Evolutionary conservation across 2,888 invertebrate species (phyloP), one percentile per base, ranked within the genome.

Genomic region (Ametastegia equiseti): DNA sequence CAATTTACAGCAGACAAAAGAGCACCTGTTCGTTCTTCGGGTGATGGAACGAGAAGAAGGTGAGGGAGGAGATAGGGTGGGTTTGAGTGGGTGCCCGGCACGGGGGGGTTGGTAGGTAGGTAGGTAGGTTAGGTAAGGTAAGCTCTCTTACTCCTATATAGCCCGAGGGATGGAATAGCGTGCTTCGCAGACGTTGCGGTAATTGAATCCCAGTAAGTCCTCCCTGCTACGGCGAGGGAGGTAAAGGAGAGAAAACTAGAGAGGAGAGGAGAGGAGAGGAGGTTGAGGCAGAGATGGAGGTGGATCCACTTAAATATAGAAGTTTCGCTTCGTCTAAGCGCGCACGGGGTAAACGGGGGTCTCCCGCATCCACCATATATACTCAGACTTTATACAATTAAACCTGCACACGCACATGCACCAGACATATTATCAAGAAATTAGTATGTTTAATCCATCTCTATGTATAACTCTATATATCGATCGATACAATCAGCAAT

Each of bases 141-240:
- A 78, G 78, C 78, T 36, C 78, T 78, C 78, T 78, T 78, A 84
- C 85, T 86, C 83, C 82, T 84, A n/a, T n/a, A n/a, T n/a, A 82
- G 50, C 79, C 81, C 71, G 86, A 85, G 87, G 87, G 87, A 86
- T 86, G 86, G 88, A 88, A 90, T 91, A 88, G 90, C 91, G 90
- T 91, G 91, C 89, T 86, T 89, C 87, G 87, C 89, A 90, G 91
- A 90, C 91, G 89, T 91, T 91, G 91, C 89, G 91, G 91, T 91
- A 91, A 91, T 91, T 91, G 91, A 91, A 91, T 91, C 91, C 89
- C 88, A 86, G 90, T 88, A 88, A 88, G 89, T 88, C 88, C 86
- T 81, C 80, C 81, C 81, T 57, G 73, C n/a, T n/a, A 69, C 33
- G 60, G 13, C 19, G 57, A 27, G 65, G n/a, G 81, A 65, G 65